phyloP scores from a whole-genome alignment of 2,888 invertebrate genomes.

The Prosapia bicincta region DNA sequence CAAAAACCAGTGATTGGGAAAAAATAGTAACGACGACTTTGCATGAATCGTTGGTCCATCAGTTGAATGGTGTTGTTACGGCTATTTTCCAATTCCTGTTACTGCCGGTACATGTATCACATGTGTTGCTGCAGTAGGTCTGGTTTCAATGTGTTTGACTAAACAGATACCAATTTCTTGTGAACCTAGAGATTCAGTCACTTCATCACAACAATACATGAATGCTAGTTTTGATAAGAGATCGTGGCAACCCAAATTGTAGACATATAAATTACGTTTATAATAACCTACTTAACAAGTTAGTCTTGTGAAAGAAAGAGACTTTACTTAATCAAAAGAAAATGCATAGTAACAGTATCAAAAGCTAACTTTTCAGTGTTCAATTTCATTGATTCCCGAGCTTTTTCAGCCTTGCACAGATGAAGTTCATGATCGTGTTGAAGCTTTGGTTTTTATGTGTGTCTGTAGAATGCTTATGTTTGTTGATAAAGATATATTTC shows the following conservation, averaged over 20 bases:
- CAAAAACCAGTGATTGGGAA: neutral
- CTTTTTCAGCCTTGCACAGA: neutral
- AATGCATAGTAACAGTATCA: neutral
- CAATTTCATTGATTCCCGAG: neutral
- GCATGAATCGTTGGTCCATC: neutral
- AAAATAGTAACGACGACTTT: neutral
- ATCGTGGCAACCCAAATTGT: slow-evolving; percentile 18
- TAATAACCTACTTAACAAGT: slow-evolving; percentile 9
- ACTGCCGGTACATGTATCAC: slow-evolving; percentile 7
- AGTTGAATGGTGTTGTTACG: neutral
- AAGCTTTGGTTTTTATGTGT: neutral
- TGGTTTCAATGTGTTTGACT: neutral
- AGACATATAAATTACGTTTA: slow-evolving; percentile 13
- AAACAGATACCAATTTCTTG: neutral
- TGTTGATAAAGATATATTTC: neutral
- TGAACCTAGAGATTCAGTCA: neutral
- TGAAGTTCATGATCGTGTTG: neutral
- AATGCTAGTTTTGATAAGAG: neutral
- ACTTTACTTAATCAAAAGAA: slow-evolving; percentile 15
- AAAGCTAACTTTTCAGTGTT: neutral
- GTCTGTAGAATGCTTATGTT: neutral
- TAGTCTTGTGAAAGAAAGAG: slow-evolving; percentile 12
- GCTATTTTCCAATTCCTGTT: slow-evolving; percentile 9
- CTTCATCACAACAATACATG: slow-evolving; percentile 3
- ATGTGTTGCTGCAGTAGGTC: neutral